phyloP scores from a whole-genome alignment of 2,888 invertebrate species.

The Philaethria dido region DNA sequence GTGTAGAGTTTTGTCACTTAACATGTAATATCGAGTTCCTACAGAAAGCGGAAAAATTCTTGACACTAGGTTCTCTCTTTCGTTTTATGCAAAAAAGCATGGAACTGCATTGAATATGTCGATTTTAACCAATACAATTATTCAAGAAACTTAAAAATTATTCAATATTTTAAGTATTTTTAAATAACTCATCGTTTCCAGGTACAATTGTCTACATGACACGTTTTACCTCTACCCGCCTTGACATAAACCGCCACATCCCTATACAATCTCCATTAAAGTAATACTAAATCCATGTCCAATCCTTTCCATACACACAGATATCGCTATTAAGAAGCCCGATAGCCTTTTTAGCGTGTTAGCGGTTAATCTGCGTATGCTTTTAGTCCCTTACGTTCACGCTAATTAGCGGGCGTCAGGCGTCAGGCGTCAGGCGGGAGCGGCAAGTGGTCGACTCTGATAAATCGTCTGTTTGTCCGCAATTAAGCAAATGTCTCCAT shows the following conservation, averaged over 20 bases:
- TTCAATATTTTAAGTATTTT: background rate
- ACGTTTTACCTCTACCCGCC: background rate
- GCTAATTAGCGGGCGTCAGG: constrained; percentile 37
- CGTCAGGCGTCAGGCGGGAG: background rate
- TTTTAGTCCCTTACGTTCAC: constrained; percentile 36
- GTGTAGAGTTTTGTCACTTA: no score
- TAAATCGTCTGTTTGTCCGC: constrained; percentile 23
- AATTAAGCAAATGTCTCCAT: constrained; percentile 21
- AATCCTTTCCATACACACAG: constrained; percentile 2
- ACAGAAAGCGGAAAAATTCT: no score
- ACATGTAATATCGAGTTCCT: no score
- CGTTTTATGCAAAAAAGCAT: no score
- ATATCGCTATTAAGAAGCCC: constrained; percentile 5
- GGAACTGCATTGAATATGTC: no score
- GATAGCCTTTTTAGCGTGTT: constrained; percentile 33
- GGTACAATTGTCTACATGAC: background rate
- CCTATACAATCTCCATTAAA: background rate
- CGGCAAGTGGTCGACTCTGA: background rate
- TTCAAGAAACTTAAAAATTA: background rate
- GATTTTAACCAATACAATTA: no score
- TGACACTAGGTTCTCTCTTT: no score
- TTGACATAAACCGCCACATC: background rate
- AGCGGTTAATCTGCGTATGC: constrained; percentile 39
- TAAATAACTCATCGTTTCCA: no score
- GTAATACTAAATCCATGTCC: background rate